Base-by-base conservation (phyloP, 2,888 invertebrate species). In the Tribolium freemani region DNA sequence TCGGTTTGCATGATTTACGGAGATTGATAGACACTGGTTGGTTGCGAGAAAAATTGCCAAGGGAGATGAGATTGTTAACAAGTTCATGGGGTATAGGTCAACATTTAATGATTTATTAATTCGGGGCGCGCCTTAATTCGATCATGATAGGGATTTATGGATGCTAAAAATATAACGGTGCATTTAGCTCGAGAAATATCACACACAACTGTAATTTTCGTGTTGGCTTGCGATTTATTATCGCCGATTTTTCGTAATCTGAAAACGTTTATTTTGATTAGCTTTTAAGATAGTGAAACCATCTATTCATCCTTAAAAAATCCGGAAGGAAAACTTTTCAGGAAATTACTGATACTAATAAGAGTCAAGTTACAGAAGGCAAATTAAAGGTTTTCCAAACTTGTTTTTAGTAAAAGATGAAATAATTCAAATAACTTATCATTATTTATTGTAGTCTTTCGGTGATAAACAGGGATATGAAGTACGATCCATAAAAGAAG, bases 161-260 rank as follows among this genome's bases (percentile, higher is more conserved):
- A 9, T n/a, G 63, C 63, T 63, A 51, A 63, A 63, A 50, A 63
- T 63, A 63, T 31, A 48, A 13, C 63, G 31, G 9, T 38, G 38
- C 51, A 50, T 30, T 21, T 63, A 48, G 20, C 20, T 45, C 30
- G 20, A n/a, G 3, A 54, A 54, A 54, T 57, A 45, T 60, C 38
- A n/a, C 38, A 38, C 58, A 44, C 60, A 38, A n/a, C 46, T 60
- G 46, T 21, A 46, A 60, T 46, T 45, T 46, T 11, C 10, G 10
- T 26, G 38, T n/a, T n/a, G 38, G 38, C 8, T n/a, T 38, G 38
- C 38, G 38, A 60, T 60, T 60, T 46, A 60, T 60, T 45, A 11
- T 38, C 8, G n/a, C 9, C 38, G 31, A 38, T 38, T 38, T 38
- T 38, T 38, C 38, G 5, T 38, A 38, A 38, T 38, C 8, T 26